These are phyloP conservation scores for Acropternis orthonyx DNA, from an alignment of 2,797 vertebrate genomes.

Conservation along the genomic window DNA sequence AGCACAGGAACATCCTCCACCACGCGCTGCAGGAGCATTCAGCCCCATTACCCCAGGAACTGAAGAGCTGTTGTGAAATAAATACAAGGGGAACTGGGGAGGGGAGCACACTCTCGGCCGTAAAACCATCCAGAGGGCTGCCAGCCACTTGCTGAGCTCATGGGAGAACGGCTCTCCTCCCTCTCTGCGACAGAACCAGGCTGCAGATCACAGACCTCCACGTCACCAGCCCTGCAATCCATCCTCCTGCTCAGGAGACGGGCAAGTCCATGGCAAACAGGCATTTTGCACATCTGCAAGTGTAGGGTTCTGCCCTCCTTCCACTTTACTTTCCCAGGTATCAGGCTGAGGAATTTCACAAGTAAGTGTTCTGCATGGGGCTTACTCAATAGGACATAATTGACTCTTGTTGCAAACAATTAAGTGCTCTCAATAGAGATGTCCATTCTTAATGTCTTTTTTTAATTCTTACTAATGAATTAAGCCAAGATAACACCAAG, in stretches of 20 bases:
- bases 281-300: neutral
- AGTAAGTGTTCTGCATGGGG: neutral
- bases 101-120: neutral
- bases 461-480: conserved; percentile 53
- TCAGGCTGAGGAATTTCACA: neutral
- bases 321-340: neutral
- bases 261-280: neutral
- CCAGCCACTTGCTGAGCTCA: neutral
- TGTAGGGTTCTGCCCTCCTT: neutral
- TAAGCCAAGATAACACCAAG: conserved; percentile 53
- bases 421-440: conserved; percentile 55
- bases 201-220: neutral
- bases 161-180: neutral
- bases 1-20: neutral
- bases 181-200: neutral
- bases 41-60: neutral
- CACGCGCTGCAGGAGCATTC: neutral
- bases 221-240: neutral
- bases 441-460: conserved; percentile 43
- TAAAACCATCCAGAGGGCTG: neutral
- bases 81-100: neutral
- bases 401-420: conserved; percentile 49
- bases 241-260: neutral
- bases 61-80: neutral
- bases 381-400: neutral